Base-by-base conservation (phyloP, 2,113 vertebrate species). In the Puntigrus tetrazona region DNA sequence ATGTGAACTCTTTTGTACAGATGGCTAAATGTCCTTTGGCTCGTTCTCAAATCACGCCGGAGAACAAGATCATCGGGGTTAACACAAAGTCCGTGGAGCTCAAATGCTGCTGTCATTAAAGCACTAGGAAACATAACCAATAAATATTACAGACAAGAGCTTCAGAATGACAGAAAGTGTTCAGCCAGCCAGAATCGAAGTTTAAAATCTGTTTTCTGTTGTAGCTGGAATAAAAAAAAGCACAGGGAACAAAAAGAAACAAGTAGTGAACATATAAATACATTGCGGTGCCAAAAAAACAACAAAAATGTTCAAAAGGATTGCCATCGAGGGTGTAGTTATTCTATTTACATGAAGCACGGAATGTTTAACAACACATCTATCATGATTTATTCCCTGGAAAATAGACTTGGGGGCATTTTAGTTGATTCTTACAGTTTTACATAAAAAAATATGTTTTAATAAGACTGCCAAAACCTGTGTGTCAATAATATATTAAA, bases 191-290 rank as follows among this genome's bases (percentile, higher is more conserved):
- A n/a, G 55, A 31, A 77, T 57, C 34, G 27, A 22, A n/a, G 74
- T 27, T 31, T 77, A 0, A 55, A n/a, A 55, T 77, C 31, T 9
- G 72, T 75, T 75, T 75, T 78, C 55, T 61, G 76, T 78, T 59
- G 34, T 41, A n/a, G 27, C 2, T 38, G 34, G 55, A 61, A 61
- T 78, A 61, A 61, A 61, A 59, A n/a, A n/a, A n/a, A n/a, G n/a
- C 10, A 25, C 34, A 78, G 25, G 34, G 36, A 38, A 25, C 22
- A 16, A 27, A 61, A 41, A 78, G n/a, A 59, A 27, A 61, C 25
- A 14, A 61, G n/a, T 16, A 61, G 18, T 55, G 38, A 18, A n/a
- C 31, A n/a, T 13, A 1, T 38, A 57, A 38, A 38, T 22, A 25
- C 59, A 31, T 16, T 78, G 5, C 36, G 2, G n/a, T 6, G 14